Conservation (phyloP, 2,113 vertebrate genomes). For the Leiothrix lutea region DNA sequence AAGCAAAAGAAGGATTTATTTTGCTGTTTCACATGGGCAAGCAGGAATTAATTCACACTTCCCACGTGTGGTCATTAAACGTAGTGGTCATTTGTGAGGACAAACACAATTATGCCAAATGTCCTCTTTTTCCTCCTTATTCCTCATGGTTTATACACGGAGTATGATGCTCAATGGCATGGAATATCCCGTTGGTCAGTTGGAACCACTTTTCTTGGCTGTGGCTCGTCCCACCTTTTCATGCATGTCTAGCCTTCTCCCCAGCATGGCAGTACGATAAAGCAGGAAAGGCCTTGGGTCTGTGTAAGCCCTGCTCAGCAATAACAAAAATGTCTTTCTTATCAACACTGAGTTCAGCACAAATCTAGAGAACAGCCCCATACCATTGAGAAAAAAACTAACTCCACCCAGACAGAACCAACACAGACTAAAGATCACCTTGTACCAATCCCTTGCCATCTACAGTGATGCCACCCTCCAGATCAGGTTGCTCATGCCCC, state of each 20-base stretch:
- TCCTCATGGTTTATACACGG: not conserved
- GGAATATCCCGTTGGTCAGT: not conserved
- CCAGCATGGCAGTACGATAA: accelerated
- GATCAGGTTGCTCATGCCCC: not conserved
- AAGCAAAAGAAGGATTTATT: not conserved
- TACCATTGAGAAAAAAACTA: not conserved
- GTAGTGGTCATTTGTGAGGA: not conserved
- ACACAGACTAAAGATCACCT: not conserved
- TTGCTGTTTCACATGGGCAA: not conserved
- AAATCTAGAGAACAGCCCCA: not conserved
- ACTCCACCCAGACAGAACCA: not conserved
- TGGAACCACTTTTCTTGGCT: not conserved
- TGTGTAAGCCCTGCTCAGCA: not conserved
- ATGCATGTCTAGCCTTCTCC: not conserved
- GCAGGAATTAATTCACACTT: not conserved
- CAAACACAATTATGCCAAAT: accelerated
- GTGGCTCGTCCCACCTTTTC: not conserved
- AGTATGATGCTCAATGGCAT: not conserved
- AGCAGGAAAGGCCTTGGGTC: not conserved
- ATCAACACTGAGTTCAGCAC: not conserved
- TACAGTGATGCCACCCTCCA: not conserved
- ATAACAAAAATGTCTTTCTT: not conserved
- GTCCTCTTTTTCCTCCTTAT: not conserved
- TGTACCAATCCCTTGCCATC: not conserved
- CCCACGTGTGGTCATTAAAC: too few relatives aligned